phyloP scores from a whole-genome alignment of 30 jellyfish, hydroid and myxozoan species.

The Clytia hemisphaerica region DNA sequence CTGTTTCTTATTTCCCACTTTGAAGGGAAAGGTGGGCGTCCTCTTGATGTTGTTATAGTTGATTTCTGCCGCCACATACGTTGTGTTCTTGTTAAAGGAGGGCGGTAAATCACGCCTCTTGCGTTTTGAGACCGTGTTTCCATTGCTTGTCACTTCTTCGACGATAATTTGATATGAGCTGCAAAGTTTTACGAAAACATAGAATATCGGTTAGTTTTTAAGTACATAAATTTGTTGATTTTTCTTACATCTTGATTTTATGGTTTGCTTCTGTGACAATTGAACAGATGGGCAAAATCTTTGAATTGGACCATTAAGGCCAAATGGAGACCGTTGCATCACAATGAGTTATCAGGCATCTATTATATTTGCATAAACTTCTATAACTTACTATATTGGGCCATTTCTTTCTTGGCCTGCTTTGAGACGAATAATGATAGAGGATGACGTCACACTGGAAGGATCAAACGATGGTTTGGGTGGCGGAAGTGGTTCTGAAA shows the following conservation, averaged over 20 bases:
- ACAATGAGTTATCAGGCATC: too few relatives aligned
- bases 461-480: conserved; percentile 32
- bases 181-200: neutral
- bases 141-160: conserved; percentile 8
- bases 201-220: conserved; percentile 3
- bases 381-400: conserved; percentile 4
- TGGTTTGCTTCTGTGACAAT: too few relatives aligned
- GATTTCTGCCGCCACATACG: conserved; percentile 66
- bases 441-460: conserved; percentile 22
- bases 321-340: too few relatives aligned
- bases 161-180: conserved; percentile 63
- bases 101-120: conserved; percentile 25
- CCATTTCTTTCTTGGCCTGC: conserved; percentile 25
- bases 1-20: conserved; percentile 55
- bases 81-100: conserved; percentile 15
- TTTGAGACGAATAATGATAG: conserved; percentile 44
- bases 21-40: conserved; percentile 36
- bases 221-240: too few relatives aligned
- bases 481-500: conserved; percentile 46
- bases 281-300: too few relatives aligned
- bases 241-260: too few relatives aligned
- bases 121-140: conserved; percentile 20
- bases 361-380: too few relatives aligned
- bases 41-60: conserved; percentile 7
- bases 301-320: too few relatives aligned